phyloP scores from a whole-genome alignment of 1,140 invertebrate genomes.

The Bombyx mori region DNA sequence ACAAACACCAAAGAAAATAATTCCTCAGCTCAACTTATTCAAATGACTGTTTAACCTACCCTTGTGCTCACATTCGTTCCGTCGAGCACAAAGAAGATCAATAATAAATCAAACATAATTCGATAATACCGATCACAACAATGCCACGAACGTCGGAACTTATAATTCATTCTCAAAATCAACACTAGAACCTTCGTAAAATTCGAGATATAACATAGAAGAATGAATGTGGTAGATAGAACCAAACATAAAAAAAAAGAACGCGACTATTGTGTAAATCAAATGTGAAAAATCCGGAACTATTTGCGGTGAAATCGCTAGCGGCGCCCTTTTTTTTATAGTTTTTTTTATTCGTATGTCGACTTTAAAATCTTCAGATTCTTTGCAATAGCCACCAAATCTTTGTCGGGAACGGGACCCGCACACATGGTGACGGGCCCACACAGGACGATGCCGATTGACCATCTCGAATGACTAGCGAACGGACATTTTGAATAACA shows the following conservation, averaged over 20 bases:
- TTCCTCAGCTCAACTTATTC: too few relatives aligned
- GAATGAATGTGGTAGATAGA: slow-evolving; percentile 27
- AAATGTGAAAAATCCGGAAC: slow-evolving; percentile 3
- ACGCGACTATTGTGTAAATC: slow-evolving; percentile 31
- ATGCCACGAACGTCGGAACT: slow-evolving; percentile 32
- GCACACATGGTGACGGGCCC: slow-evolving; percentile 46
- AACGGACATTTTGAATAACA: slow-evolving; percentile 39
- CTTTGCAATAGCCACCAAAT: slow-evolving; percentile 57
- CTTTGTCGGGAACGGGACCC: slow-evolving; percentile 37
- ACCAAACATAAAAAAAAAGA: slow-evolving; percentile 19
- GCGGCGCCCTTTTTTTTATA: slow-evolving; percentile 46
- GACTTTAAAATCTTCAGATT: slow-evolving; percentile 47
- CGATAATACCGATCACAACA: slow-evolving; percentile 29
- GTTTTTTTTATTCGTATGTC: slow-evolving; percentile 17
- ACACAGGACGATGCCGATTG: slow-evolving; percentile 46
- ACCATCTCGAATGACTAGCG: background rate
- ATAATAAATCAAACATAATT: slow-evolving; percentile 1
- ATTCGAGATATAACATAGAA: slow-evolving; percentile 32
- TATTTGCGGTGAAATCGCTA: background rate
- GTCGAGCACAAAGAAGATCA: too few relatives aligned
- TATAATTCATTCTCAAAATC: slow-evolving; percentile 53
- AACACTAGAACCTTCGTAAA: slow-evolving; percentile 37
- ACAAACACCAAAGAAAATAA: too few relatives aligned
- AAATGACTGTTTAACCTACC: too few relatives aligned
- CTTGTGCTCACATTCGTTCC: too few relatives aligned